These are phyloP conservation scores for Corythornis vintsioides DNA, from an alignment of 2,113 vertebrate genomes.

Conservation along the genomic window DNA sequence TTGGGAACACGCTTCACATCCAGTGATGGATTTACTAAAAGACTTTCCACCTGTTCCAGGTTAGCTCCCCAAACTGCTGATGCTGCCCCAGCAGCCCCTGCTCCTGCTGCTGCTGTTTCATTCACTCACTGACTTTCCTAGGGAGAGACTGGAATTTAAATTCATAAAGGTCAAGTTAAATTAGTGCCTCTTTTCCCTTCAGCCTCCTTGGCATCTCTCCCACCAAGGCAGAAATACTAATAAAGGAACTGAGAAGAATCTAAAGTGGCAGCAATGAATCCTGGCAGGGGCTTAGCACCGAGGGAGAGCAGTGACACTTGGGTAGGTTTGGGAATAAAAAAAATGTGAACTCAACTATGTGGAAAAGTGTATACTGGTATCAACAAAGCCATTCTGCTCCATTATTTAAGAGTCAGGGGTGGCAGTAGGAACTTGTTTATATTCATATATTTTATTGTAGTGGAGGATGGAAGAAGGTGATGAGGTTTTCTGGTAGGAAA, in stretches of 20 bases:
- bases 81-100: neutral
- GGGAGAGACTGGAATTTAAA: constrained; percentile 15
- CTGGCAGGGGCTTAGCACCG: neutral
- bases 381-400: neutral
- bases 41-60: neutral
- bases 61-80: neutral
- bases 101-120: neutral
- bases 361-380: neutral
- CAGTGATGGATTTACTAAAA: neutral
- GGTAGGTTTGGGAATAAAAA: neutral
- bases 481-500: neutral
- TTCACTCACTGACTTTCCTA: neutral
- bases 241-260: neutral
- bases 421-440: neutral
- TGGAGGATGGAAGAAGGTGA: neutral
- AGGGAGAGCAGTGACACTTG: neutral
- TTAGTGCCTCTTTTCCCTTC: neutral
- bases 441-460: neutral
- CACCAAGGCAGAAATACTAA: neutral
- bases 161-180: constrained; percentile 49
- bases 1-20: neutral
- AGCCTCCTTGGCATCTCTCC: neutral
- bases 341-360: neutral
- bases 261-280: neutral
- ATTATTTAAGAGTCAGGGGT: neutral